phyloP scores from a whole-genome alignment of 2,888 invertebrate species.

The Taenaris catops region DNA sequence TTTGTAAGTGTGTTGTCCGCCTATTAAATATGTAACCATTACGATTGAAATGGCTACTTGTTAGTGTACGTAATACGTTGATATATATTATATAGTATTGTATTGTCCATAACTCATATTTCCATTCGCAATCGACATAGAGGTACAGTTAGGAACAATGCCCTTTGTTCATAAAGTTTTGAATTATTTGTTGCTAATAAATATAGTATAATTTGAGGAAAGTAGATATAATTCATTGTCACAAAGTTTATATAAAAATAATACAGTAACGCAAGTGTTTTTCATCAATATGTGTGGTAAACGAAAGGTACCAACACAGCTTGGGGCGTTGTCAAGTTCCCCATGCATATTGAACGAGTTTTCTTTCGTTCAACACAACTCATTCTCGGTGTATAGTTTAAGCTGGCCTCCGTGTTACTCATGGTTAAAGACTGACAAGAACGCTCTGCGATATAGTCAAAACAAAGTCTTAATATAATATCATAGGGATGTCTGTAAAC shows the following conservation, averaged over 20 bases:
- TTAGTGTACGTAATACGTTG: conserved; percentile 69
- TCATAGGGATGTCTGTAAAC: conserved; percentile 49
- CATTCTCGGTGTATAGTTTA: too few relatives aligned
- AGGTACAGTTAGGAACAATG: conserved; percentile 35
- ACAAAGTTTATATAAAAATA: conserved; percentile 9
- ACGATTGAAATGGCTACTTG: conserved; percentile 70
- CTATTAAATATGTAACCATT: conserved; percentile 76
- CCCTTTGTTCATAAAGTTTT: conserved; percentile 4
- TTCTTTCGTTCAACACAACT: too few relatives aligned
- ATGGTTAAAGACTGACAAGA: conserved; percentile 60
- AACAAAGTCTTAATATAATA: conserved; percentile 39
- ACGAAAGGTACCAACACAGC: too few relatives aligned
- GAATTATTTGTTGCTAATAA: conserved; percentile 8
- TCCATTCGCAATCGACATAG: conserved; percentile 39
- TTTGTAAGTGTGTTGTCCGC: conserved; percentile 77
- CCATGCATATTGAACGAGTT: too few relatives aligned
- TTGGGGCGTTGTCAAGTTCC: too few relatives aligned
- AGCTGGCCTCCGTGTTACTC: conserved; percentile 32
- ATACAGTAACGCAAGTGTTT: neutral
- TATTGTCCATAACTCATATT: conserved; percentile 54
- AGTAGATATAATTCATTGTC: conserved; percentile 12
- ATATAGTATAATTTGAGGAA: conserved; percentile 5
- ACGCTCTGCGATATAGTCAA: conserved; percentile 39
- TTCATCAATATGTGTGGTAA: too few relatives aligned
- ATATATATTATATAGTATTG: conserved; percentile 59